Evolutionary conservation across 1,140 invertebrate species (phyloP), one percentile per base, ranked within the genome.

Genomic region (Melipona quadrifasciata): DNA sequence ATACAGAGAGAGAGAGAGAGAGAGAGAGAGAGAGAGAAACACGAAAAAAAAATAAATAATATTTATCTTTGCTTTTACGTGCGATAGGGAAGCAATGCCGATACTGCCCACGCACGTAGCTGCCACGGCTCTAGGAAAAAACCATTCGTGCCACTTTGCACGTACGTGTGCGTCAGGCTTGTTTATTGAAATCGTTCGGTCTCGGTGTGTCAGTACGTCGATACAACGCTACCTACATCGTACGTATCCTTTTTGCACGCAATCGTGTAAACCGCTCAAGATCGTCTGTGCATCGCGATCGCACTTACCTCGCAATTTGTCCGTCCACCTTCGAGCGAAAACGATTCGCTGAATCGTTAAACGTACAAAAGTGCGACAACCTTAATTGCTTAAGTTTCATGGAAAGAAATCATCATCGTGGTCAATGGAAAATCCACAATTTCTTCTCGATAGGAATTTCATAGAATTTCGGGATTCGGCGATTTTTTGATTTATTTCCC

Each of bases 41-140:
- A n/a, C 4, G 17, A 19, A 11, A 51, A 58, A 84, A 72, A 77
- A 61, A 58, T 71, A 83, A 84, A 84, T 84, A 84, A 84, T 47
- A 70, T 84, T 80, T 84, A 80, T 84, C 83, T 80, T 57, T 68
- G 83, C 57, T 68, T 80, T 80, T 84, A 84, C 83, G 83, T 84
- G 83, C 83, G 83, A 84, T 80, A 84, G 83, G 83, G 77, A 80
- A 74, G 77, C 77, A 67, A 73, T 65, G 58, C 57, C 70, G 83
- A 57, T 70, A 67, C 51, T 78, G 83, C 83, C 83, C 78, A 84
- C 83, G 83, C 78, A 84, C 83, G 77, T 84, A 84, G 55, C 67
- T n/a, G n/a, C n/a, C n/a, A n/a, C 47, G 68, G 1, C 57, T 80
- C 83, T 79, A 71, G 82, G 70, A 80, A 84, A 84, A 84, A 84